Percentiles rank a stretch among this genome's conserved stretches.
Evolutionary conservation across 2,797 vertebrate genomes (phyloP).

Genomic region (Onychomys torridus): DNA sequence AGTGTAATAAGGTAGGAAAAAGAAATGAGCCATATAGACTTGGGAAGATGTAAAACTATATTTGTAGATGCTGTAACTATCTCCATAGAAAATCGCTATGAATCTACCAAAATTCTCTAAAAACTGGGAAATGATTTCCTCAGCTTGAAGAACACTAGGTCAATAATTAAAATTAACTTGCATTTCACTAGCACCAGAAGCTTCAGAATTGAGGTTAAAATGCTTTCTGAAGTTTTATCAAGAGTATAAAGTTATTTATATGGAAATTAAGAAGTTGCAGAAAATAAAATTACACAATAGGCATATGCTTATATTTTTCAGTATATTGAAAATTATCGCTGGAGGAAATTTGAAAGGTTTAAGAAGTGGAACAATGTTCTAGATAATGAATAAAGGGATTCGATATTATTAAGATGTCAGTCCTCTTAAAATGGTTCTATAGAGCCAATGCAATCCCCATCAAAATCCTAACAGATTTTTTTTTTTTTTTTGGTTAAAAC

Average conservation of each 20-base stretch:
- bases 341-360: not conserved
- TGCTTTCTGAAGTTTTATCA: constrained; percentile 28
- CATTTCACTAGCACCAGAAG: not conserved
- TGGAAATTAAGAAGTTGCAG: constrained; percentile 7
- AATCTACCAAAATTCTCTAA: constrained; percentile 2
- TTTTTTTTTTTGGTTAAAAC: not conserved
- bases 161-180: not conserved
- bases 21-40: not conserved
- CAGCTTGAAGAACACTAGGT: not conserved
- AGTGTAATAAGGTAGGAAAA: constrained; percentile 38
- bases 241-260: constrained; percentile 29
- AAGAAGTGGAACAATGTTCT: constrained; percentile 1
- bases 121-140: not conserved
- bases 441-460: not conserved
- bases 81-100: not conserved
- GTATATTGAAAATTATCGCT: constrained; percentile 41
- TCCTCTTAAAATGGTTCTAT: constrained; percentile 44
- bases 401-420: not conserved
- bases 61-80: not conserved
- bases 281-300: constrained; percentile 25
- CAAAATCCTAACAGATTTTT: not conserved
- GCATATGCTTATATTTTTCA: constrained; percentile 27
- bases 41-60: not conserved
- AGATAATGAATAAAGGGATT: not conserved
- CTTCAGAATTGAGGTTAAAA: constrained; percentile 42